Percentiles rank a stretch among this genome's conserved stretches.
These are phyloP conservation scores for Elysia chlorotica DNA, from an alignment of 1,140 invertebrate species.

Conservation along the genomic window DNA sequence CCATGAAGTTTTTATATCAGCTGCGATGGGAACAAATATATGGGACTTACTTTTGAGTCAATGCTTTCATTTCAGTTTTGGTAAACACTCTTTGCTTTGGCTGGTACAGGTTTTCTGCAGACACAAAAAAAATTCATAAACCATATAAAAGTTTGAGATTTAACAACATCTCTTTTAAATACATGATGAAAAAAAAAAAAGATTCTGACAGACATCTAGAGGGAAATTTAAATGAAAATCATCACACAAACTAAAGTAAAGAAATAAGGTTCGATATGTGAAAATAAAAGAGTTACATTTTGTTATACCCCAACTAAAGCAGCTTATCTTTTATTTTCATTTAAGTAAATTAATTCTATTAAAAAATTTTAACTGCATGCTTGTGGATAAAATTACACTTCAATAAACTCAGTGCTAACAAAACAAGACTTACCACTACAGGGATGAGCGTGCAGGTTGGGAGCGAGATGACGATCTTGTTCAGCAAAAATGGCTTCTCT, in stretches of 20 bases:
- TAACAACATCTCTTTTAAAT: no score
- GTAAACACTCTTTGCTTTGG: conserved; percentile 47
- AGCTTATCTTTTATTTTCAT: no score
- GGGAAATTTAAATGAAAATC: no score
- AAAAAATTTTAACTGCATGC: no score
- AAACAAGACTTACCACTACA: conserved; percentile 45
- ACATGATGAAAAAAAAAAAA: no score
- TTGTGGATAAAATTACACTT: no score
- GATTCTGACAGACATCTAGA: no score
- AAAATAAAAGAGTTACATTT: not conserved
- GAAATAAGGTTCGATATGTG: not conserved
- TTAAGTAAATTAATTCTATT: no score
- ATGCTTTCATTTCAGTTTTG: conserved; percentile 54
- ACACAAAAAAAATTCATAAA: conserved; percentile 19
- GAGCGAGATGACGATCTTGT: conserved; percentile 26
- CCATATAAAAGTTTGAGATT: no score
- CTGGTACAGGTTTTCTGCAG: conserved; percentile 47
- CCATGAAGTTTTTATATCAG: no score
- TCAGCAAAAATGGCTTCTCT: conserved; percentile 44
- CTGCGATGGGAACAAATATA: no score
- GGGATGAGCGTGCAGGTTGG: conserved; percentile 46
- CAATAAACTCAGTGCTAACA: not conserved
- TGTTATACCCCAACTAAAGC: not conserved
- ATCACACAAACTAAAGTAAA: no score
- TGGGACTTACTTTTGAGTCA: conserved; percentile 50